phyloP scores from a whole-genome alignment of 2,113 vertebrate species.

The Anser cygnoides region DNA sequence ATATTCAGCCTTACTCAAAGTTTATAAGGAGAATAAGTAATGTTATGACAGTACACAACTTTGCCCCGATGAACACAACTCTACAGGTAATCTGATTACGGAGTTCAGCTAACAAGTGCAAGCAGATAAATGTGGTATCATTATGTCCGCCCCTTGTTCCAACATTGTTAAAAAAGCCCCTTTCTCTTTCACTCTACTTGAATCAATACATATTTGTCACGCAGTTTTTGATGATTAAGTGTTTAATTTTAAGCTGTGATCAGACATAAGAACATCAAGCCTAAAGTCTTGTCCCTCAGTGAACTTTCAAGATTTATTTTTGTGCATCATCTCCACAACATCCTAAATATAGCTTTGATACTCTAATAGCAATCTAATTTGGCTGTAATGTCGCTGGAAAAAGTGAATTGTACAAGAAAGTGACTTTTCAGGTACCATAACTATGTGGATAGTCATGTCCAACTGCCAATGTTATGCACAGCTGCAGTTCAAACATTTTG shows the following conservation, averaged over 20 bases:
- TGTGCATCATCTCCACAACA: not conserved
- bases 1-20: not conserved
- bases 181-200: not conserved
- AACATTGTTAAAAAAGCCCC: not conserved
- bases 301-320: not conserved
- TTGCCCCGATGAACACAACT: accelerated
- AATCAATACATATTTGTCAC: not conserved
- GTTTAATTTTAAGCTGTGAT: not conserved
- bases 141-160: not conserved
- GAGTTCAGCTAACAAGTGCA: not conserved
- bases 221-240: not conserved
- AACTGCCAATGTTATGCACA: not conserved
- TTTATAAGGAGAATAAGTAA: not conserved
- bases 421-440: not conserved
- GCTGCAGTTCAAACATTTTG: not conserved
- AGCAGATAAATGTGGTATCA: not conserved
- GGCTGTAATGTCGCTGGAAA: not conserved
- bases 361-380: not conserved
- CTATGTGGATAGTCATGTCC: not conserved
- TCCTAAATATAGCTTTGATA: not conserved
- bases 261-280: not conserved
- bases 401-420: not conserved
- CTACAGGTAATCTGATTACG: not conserved
- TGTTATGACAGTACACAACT: not conserved
- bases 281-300: not conserved